Conservation (phyloP, 1,140 invertebrate species). For the Drosophila mauritiana region DNA sequence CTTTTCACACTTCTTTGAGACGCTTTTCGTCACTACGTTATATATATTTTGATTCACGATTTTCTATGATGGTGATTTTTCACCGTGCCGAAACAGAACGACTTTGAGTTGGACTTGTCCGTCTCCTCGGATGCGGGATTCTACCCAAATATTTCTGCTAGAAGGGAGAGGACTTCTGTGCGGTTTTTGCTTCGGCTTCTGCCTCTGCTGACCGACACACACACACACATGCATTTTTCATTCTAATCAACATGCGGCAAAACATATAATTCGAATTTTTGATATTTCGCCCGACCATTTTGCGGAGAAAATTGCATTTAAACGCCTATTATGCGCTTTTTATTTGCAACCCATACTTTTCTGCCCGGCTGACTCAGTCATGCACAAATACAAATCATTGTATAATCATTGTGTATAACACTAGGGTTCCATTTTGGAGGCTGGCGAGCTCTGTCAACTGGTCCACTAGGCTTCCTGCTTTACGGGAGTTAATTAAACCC, state of each 20-base stretch:
- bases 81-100: conserved; percentile 20
- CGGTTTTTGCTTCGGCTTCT: conserved; percentile 14
- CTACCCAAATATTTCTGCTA: conserved; percentile 80
- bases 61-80: not conserved
- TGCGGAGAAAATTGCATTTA: conserved; percentile 84
- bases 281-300: conserved; percentile 74
- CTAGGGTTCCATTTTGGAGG: not conserved
- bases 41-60: too few relatives aligned
- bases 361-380: conserved; percentile 55
- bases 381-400: conserved; percentile 56
- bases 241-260: conserved; percentile 78
- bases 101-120: conserved; percentile 62
- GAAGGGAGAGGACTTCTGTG: conserved; percentile 70
- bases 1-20: too few relatives aligned
- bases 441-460: conserved; percentile 26
- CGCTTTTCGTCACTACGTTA: not conserved
- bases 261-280: conserved; percentile 81
- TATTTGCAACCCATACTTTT: conserved; percentile 82
- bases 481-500: conserved; percentile 63
- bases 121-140: conserved; percentile 64
- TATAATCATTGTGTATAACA: conserved; percentile 11
- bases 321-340: conserved; percentile 84
- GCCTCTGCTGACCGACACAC: conserved; percentile 3
- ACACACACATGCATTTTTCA: conserved; percentile 58
- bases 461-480: conserved; percentile 52